These are phyloP conservation scores for Leucophenga montana DNA, from an alignment of 2,888 invertebrate genomes.

Conservation along the genomic window DNA sequence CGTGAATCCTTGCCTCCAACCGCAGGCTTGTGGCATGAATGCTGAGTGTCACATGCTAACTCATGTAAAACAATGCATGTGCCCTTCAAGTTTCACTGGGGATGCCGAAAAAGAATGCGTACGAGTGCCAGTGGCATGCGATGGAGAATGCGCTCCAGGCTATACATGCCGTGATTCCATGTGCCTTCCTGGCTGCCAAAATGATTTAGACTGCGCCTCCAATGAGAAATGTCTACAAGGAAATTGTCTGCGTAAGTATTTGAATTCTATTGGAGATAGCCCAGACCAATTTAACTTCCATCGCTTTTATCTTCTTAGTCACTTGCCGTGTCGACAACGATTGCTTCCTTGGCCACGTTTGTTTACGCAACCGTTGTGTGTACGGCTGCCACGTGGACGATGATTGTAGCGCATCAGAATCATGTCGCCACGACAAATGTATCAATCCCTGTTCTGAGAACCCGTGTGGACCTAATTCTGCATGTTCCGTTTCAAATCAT, in stretches of 20 bases:
- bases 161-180: slow-evolving; percentile 86
- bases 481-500: slow-evolving; percentile 86
- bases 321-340: slow-evolving; percentile 94
- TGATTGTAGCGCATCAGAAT: slow-evolving; percentile 88
- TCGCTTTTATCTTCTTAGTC: slow-evolving; percentile 73
- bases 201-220: slow-evolving; percentile 87
- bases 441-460: slow-evolving; percentile 83
- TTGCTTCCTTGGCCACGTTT: slow-evolving; percentile 93
- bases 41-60: slow-evolving; percentile 82
- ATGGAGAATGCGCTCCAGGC: slow-evolving; percentile 81
- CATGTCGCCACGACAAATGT: slow-evolving; percentile 87
- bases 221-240: slow-evolving; percentile 91
- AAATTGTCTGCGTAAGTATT: slow-evolving; percentile 83
- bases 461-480: slow-evolving; percentile 89
- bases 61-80: slow-evolving; percentile 86
- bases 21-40: slow-evolving; percentile 87
- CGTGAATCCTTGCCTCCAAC: slow-evolving; percentile 83
- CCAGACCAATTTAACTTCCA: background rate
- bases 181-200: slow-evolving; percentile 84
- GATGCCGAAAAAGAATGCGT: slow-evolving; percentile 89
- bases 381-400: slow-evolving; percentile 90
- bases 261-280: background rate
- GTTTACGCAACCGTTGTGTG: slow-evolving; percentile 87
- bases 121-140: slow-evolving; percentile 86
- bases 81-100: slow-evolving; percentile 89